Base-by-base conservation (phyloP, 2,797 vertebrate genomes). In the Sphenopsis melanotis region DNA sequence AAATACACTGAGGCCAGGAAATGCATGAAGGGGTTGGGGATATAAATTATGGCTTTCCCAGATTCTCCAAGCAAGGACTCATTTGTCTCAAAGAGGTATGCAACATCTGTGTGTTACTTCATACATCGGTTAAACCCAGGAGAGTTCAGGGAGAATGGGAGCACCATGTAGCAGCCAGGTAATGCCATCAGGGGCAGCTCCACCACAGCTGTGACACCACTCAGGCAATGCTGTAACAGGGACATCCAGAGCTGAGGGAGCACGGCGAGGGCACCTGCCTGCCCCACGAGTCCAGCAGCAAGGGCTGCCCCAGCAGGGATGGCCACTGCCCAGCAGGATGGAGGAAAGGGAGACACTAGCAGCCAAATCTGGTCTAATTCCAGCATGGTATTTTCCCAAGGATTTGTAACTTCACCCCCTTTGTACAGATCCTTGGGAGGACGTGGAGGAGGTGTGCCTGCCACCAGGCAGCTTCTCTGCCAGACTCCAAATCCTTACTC, bases 161-260 rank as follows among this genome's bases (percentile, higher is more conserved):
- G 19, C 32, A 52, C 17, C 49, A 41, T 0, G 0, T 2, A 27
- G 50, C 70, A 52, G 50, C 17, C 50, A 76, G 39, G 41, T 18
- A 42, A 47, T 30, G 6, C 52, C 44, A 39, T 11, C 2, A 30
- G 30, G 20, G n/a, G 27, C 41, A 71, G 55, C 22, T 55, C 41
- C 61, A 63, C 10, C 20, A 21, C 0, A 42, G 53, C 69, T 0
- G 0, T 17, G n/a, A 24, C 41, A 32, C 7, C 1, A 1, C 19
- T 23, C 44, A 11, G 72, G 39, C 36, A 59, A 30, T 0, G 2
- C 16, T 2, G 3, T 1, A 6, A 42, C 72, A 69, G 1, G 3
- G 3, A 17, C 47, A 21, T 9, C 0, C 0, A 49, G 8, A 83
- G 57, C 41, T 2, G 1, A 44, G 23, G n/a, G 32, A 75, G 32